phyloP scores from a whole-genome alignment of 2,888 invertebrate species.

The Cylloceria caligata region DNA sequence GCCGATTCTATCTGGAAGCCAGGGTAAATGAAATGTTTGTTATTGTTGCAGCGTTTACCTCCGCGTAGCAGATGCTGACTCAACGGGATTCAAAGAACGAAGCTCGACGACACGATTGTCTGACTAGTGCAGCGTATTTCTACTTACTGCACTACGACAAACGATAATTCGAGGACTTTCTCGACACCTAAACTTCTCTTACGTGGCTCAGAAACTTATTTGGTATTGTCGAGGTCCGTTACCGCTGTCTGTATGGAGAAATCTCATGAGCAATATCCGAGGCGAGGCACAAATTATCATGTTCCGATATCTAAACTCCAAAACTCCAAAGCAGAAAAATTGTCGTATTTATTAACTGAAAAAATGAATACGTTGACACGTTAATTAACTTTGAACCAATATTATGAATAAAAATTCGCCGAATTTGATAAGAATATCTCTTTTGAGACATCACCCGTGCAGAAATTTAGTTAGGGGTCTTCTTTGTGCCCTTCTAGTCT shows the following conservation, averaged over 20 bases:
- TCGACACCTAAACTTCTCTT: not conserved
- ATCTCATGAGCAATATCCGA: not conserved
- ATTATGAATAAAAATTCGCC: too few relatives aligned
- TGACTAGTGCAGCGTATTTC: conserved; percentile 6
- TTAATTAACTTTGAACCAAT: too few relatives aligned
- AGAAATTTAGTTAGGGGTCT: too few relatives aligned
- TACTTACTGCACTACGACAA: conserved; percentile 14
- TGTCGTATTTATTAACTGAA: not conserved
- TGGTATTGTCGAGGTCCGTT: not conserved
- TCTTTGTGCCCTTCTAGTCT: too few relatives aligned
- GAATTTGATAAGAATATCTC: too few relatives aligned
- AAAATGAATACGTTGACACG: not conserved
- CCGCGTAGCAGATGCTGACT: conserved; percentile 14
- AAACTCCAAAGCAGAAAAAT: not conserved
- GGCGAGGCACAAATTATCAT: not conserved
- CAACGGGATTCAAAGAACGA: conserved; percentile 5
- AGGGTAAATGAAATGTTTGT: not conserved
- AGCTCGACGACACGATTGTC: conserved; percentile 1
- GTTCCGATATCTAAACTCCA: not conserved
- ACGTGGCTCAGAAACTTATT: not conserved
- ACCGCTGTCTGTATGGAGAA: not conserved
- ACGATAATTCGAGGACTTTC: conserved; percentile 7
- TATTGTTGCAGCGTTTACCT: conserved; percentile 25
- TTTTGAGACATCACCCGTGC: too few relatives aligned
- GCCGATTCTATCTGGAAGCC: not conserved